Conservation (phyloP, 2,888 invertebrate species). For the Oscheius sp. region DNA sequence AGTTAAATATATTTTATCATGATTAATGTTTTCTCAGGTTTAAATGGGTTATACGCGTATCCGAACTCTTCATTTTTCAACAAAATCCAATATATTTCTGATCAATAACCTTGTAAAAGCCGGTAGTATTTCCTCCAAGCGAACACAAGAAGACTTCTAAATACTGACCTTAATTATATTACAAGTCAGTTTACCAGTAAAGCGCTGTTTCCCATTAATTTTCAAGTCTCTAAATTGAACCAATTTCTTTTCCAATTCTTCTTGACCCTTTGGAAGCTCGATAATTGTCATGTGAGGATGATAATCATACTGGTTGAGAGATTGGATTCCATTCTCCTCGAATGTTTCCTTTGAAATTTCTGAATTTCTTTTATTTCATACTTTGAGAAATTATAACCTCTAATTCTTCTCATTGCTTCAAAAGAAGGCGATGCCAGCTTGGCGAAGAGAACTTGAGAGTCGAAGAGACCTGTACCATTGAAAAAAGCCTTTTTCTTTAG, state of each 20-base stretch:
- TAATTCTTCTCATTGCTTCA: not conserved
- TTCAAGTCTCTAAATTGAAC: not conserved
- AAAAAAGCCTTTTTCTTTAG: not conserved
- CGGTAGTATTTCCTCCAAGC: not conserved
- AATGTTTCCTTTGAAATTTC: not conserved
- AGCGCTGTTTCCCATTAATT: not conserved
- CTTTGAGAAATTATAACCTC: not conserved
- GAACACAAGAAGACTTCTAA: not conserved
- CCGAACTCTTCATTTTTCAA: no score
- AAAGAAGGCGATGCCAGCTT: not conserved
- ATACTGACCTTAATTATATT: not conserved
- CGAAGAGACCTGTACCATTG: slow-evolving; percentile 4
- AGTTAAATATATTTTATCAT: no score
- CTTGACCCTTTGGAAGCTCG: not conserved
- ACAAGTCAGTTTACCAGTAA: not conserved
- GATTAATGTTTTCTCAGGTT: no score
- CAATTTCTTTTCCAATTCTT: not conserved
- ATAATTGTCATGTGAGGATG: slow-evolving; percentile 17
- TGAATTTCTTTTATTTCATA: not conserved
- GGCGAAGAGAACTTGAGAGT: slow-evolving; percentile 5
- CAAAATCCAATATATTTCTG: not conserved
- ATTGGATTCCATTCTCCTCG: not conserved
- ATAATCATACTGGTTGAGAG: slow-evolving; percentile 3
- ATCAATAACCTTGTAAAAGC: not conserved
- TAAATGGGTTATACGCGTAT: no score